phyloP scores from a whole-genome alignment of 2,797 vertebrate genomes.

The Vespertilio murinus region DNA sequence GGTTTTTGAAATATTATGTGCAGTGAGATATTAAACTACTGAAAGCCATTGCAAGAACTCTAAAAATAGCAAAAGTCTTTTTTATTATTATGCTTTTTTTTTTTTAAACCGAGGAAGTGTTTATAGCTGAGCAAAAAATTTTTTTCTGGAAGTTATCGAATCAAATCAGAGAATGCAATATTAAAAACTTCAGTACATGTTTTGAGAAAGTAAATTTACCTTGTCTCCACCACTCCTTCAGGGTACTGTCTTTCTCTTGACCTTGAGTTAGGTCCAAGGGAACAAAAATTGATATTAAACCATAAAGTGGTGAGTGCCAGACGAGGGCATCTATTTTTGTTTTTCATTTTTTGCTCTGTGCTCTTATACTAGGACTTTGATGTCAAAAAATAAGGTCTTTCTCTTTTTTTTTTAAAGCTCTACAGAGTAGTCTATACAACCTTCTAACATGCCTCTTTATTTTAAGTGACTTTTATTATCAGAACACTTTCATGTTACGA shows the following conservation, averaged over 20 bases:
- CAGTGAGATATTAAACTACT: constrained; percentile 1
- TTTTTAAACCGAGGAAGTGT: background rate
- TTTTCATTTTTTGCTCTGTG: background rate
- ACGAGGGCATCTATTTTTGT: background rate
- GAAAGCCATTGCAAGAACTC: constrained; percentile 14
- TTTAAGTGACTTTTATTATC: constrained; percentile 34
- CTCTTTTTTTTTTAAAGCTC: constrained; percentile 42
- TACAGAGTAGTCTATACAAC: background rate
- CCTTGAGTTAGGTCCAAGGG: constrained; percentile 74
- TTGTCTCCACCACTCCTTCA: background rate
- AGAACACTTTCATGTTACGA: background rate
- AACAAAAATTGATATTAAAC: constrained; percentile 67
- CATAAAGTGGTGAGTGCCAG: background rate
- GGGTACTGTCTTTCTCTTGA: constrained; percentile 65
- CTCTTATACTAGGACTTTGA: constrained; percentile 17
- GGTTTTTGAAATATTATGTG: background rate
- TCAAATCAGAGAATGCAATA: background rate
- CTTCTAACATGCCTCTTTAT: background rate
- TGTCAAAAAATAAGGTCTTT: background rate
- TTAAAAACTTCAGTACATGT: constrained; percentile 31
- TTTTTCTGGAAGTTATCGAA: background rate
- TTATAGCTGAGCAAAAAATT: background rate
- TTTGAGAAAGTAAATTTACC: background rate
- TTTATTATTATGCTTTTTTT: background rate
- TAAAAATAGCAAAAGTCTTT: background rate